These are phyloP conservation scores for Actenoides hombroni DNA, from an alignment of 2,113 vertebrate genomes.

Conservation along the genomic window DNA sequence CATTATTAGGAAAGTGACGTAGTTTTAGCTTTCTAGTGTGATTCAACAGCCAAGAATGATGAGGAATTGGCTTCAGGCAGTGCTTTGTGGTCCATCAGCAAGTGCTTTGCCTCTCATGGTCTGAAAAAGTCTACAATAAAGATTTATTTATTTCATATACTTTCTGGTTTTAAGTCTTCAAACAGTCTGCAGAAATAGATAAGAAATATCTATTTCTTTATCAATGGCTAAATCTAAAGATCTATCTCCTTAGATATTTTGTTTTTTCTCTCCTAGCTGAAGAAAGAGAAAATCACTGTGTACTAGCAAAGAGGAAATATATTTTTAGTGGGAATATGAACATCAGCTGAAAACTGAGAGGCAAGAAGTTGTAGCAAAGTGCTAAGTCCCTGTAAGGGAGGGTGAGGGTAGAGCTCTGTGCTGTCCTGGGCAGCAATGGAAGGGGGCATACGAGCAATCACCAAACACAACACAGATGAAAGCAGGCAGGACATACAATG, in stretches of 20 bases:
- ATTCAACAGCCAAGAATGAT: not conserved
- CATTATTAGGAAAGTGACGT: not conserved
- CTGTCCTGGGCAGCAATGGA: not conserved
- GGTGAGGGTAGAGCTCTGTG: not conserved
- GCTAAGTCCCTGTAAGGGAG: not conserved
- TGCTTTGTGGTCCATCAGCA: not conserved
- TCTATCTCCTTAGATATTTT: not conserved
- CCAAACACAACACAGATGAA: not conserved
- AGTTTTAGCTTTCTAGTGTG: not conserved
- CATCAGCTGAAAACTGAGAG: not conserved
- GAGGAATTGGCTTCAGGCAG: not conserved
- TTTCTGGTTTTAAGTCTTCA: not conserved
- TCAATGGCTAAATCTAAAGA: not conserved
- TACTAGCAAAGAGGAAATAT: not conserved
- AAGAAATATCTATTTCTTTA: not conserved
- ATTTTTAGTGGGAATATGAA: not conserved
- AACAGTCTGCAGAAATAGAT: not conserved
- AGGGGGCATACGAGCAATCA: not conserved
- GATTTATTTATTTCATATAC: not conserved
- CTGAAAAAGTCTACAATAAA: not conserved
- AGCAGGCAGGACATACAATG: not conserved
- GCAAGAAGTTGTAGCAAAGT: not conserved
- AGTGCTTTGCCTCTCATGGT: not conserved
- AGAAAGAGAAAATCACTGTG: not conserved
- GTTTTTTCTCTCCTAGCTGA: not conserved